Evolutionary conservation across 2,888 invertebrate species (phyloP).

Genomic region (Apantesis nais): DNA sequence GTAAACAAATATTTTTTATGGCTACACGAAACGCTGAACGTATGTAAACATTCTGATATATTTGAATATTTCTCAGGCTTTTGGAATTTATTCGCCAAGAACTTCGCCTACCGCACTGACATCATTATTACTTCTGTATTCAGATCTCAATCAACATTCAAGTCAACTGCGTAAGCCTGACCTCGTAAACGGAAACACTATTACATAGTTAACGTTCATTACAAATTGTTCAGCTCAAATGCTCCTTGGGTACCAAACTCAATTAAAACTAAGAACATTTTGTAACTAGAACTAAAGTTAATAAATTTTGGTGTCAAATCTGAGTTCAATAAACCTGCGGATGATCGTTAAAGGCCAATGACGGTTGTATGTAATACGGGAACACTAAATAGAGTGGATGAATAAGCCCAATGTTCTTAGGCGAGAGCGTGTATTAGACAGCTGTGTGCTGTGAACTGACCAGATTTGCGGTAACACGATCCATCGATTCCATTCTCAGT

Average conservation of each 20-base stretch:
- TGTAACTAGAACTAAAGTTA: slow-evolving; percentile 56
- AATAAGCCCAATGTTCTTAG: slow-evolving; percentile 55
- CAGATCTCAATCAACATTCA: slow-evolving; percentile 22
- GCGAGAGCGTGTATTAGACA: slow-evolving; percentile 57
- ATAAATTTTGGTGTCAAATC: slow-evolving; percentile 45
- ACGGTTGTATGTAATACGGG: slow-evolving; percentile 46
- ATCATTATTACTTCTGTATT: slow-evolving; percentile 16
- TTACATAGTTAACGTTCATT: slow-evolving; percentile 48
- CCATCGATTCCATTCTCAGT: slow-evolving; percentile 45
- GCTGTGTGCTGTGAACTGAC: slow-evolving; percentile 45
- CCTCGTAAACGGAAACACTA: slow-evolving; percentile 39
- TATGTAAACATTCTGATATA: neutral
- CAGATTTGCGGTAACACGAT: slow-evolving; percentile 54
- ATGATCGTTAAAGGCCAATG: slow-evolving; percentile 51
- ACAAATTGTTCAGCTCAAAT: slow-evolving; percentile 53
- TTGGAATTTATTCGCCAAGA: neutral
- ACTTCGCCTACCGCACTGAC: neutral
- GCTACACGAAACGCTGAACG: neutral
- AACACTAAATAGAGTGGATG: slow-evolving; percentile 54
- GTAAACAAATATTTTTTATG: neutral
- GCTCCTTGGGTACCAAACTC: slow-evolving; percentile 59
- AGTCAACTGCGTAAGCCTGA: slow-evolving; percentile 24
- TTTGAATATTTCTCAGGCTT: neutral
- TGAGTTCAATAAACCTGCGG: slow-evolving; percentile 44
- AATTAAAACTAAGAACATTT: slow-evolving; percentile 72